Percentiles rank a stretch among this genome's conserved stretches.
Conservation (phyloP, 2,888 invertebrate species). For the Pinctada fucata region DNA sequence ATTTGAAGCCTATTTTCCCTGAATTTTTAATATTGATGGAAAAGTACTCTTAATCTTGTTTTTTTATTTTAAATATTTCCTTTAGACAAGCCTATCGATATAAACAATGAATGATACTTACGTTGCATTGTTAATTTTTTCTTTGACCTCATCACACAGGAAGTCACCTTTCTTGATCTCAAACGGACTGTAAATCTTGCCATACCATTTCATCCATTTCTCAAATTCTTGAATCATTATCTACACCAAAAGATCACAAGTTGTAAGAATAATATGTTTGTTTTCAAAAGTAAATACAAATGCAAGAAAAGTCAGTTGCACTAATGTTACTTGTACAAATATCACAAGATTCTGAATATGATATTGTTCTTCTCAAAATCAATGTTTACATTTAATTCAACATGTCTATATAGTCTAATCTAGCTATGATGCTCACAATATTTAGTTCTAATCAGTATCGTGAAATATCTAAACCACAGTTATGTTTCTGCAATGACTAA, state of each 20-base stretch:
- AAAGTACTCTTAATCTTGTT: no score
- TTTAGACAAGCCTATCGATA: no score
- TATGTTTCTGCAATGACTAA: no score
- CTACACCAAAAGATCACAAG: slow-evolving; percentile 75
- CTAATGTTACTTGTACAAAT: no score
- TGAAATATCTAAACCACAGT: no score
- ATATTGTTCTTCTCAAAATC: background rate
- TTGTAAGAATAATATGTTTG: background rate
- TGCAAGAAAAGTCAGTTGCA: background rate
- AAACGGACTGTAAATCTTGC: slow-evolving; percentile 91
- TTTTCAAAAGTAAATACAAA: background rate
- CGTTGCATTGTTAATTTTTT: slow-evolving; percentile 94
- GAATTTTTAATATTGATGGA: no score
- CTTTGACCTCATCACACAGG: slow-evolving; percentile 92
- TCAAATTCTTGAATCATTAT: slow-evolving; percentile 93
- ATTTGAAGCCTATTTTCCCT: no score
- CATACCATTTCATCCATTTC: slow-evolving; percentile 99
- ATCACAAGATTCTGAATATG: background rate
- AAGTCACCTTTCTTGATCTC: slow-evolving; percentile 96
- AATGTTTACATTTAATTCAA: background rate
- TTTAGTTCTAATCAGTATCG: no score
- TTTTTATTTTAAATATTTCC: no score
- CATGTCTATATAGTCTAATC: background rate
- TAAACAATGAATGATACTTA: slow-evolving; percentile 59
- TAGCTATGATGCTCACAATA: background rate